Percentiles rank a stretch among this genome's conserved stretches.
These are phyloP conservation scores for Malurus alboscapulatus DNA, from an alignment of 2,113 vertebrate genomes.

Conservation along the genomic window DNA sequence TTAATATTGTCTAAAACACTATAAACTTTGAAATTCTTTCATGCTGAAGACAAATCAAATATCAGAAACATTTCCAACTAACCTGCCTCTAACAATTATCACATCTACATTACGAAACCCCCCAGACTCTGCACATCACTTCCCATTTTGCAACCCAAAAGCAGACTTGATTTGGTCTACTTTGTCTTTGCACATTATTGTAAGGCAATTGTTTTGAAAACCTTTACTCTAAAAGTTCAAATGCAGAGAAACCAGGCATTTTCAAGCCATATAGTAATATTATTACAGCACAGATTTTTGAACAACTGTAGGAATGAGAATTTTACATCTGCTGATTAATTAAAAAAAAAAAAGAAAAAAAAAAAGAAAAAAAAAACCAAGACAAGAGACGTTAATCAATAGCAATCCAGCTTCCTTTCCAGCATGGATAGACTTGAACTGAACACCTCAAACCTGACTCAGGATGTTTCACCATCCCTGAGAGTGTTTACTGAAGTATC, in stretches of 20 bases:
- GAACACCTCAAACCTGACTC: background rate
- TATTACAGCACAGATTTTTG: background rate
- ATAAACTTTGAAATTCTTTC: slow-evolving; percentile 16
- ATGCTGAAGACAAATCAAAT: slow-evolving; percentile 14
- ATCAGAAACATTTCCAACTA: background rate
- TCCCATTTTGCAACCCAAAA: slow-evolving; percentile 2
- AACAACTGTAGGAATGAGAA: background rate
- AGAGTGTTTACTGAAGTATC: fast-evolving
- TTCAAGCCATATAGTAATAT: background rate
- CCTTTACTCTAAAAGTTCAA: background rate
- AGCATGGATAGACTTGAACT: background rate
- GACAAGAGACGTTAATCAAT: background rate
- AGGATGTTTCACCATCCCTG: background rate
- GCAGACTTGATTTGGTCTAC: background rate
- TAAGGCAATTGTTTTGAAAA: background rate
- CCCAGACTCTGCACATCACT: background rate
- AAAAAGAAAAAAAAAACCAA: too few species aligned
- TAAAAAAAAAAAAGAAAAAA: background rate
- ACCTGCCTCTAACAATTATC: background rate
- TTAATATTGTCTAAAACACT: slow-evolving; percentile 2
- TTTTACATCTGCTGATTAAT: background rate
- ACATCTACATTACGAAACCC: background rate
- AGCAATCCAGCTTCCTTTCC: background rate
- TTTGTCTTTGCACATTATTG: background rate
- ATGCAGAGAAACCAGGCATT: background rate